These are phyloP conservation scores for Gymnothorax reevesii DNA, from an alignment of 2,797 vertebrate genomes.

Conservation along the genomic window DNA sequence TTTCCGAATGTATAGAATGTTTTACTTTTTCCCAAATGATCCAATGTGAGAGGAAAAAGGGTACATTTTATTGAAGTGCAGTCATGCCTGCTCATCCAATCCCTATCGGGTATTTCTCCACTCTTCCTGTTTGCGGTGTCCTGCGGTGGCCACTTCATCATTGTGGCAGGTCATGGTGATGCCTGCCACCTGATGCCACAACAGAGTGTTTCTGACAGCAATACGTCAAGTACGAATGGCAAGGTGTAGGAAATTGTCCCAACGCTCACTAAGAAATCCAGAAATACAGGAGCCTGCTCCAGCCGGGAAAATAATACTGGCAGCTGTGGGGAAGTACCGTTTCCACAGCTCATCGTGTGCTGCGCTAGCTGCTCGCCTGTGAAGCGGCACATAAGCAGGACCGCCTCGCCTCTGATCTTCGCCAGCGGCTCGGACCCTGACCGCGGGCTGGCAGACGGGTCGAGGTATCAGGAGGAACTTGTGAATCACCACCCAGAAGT, in stretches of 20 bases:
- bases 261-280: neutral
- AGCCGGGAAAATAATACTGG: neutral
- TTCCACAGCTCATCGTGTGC: slow-evolving; percentile 50
- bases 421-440: slow-evolving; percentile 16
- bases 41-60: no score
- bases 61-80: neutral
- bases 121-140: slow-evolving; percentile 26
- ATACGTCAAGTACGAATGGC: neutral
- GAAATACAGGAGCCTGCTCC: neutral
- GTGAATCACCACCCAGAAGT: slow-evolving; percentile 49
- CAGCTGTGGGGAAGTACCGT: slow-evolving; percentile 64
- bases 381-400: slow-evolving; percentile 62
- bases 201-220: slow-evolving; percentile 37
- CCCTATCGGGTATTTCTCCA: slow-evolving; percentile 3
- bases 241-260: neutral
- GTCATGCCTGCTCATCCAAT: neutral
- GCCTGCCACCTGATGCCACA: slow-evolving; percentile 28
- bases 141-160: slow-evolving; percentile 26
- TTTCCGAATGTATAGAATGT: no score
- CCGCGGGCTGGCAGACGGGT: slow-evolving; percentile 47
- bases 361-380: slow-evolving; percentile 73
- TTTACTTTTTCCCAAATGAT: no score
- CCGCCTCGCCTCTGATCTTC: slow-evolving; percentile 52
- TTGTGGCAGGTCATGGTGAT: slow-evolving; percentile 29
- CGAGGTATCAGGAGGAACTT: slow-evolving; percentile 55